Percentiles rank a stretch among this genome's conserved stretches.
Evolutionary conservation across 2,797 vertebrate genomes (phyloP).

Genomic region (Oreochromis grahami): DNA sequence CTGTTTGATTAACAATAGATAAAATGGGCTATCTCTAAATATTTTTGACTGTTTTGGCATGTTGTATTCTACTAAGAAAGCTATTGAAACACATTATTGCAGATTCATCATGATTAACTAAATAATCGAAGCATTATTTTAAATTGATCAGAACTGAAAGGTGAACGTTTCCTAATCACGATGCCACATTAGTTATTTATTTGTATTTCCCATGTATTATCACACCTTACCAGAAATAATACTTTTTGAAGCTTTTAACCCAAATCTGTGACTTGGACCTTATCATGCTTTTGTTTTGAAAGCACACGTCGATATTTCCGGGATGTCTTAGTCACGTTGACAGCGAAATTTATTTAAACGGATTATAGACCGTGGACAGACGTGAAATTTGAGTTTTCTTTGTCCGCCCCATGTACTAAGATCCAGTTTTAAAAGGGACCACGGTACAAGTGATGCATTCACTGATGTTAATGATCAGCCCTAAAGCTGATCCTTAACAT

Average conservation of each 20-base stretch:
- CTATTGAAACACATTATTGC: background rate
- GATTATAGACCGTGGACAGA: background rate
- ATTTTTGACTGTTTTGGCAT: rapidly evolving
- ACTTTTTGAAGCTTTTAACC: background rate
- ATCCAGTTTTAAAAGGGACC: background rate
- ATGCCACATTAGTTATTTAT: background rate
- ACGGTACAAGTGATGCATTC: background rate
- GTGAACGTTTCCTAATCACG: background rate
- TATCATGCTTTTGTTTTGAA: constrained; percentile 15
- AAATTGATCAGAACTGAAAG: background rate
- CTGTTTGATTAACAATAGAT: no score
- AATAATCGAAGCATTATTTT: background rate
- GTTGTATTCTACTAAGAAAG: background rate
- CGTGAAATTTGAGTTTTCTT: background rate
- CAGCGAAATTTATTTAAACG: background rate
- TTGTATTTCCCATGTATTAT: background rate
- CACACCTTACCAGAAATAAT: background rate
- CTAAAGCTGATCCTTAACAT: background rate
- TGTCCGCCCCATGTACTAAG: background rate
- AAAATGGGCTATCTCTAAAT: no score
- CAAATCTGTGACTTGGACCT: background rate
- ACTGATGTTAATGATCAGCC: background rate
- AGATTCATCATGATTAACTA: background rate
- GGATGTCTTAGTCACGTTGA: background rate
- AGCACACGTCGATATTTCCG: background rate